A percentile compares a stretch with the other conserved stretches of the same genome.
These are phyloP conservation scores for Ascaphus truei DNA, from an alignment of 2,113 vertebrate genomes.

Conservation along the genomic window DNA sequence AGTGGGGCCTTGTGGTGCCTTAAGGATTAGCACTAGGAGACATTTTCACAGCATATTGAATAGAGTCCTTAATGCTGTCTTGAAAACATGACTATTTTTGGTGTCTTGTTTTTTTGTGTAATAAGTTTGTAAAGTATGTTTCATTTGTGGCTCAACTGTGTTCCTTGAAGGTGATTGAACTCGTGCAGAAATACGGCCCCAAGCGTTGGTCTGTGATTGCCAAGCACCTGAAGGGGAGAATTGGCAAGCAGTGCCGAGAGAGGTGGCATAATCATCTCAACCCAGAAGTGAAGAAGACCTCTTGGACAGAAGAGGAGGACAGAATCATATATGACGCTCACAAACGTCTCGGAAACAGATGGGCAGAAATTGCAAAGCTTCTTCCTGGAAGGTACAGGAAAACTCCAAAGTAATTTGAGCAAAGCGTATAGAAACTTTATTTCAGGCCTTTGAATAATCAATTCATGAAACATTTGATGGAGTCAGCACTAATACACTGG, in stretches of 20 bases:
- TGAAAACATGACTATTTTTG: too few relatives aligned
- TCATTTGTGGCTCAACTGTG: too few relatives aligned
- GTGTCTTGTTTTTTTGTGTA: neutral
- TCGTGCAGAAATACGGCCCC: constrained; percentile 97
- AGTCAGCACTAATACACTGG: neutral
- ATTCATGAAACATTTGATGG: neutral
- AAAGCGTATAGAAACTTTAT: neutral
- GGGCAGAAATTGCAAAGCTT: constrained; percentile 98
- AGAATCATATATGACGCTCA: constrained; percentile 98
- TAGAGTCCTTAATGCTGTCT: too few relatives aligned
- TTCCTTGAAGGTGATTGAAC: constrained; percentile 89
- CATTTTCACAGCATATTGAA: too few relatives aligned
- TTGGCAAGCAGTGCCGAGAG: constrained; percentile 97
- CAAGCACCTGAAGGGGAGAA: constrained; percentile 96
- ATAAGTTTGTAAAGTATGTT: neutral
- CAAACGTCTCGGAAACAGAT: constrained; percentile 97
- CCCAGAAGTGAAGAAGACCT: constrained; percentile 99
- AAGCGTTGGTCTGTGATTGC: constrained; percentile 98
- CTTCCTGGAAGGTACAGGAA: constrained; percentile 88
- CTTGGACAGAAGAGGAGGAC: constrained; percentile 98
- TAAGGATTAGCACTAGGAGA: too few relatives aligned
- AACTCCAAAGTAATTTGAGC: neutral
- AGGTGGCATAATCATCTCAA: constrained; percentile 99
- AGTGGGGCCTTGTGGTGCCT: too few relatives aligned
- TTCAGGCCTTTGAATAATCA: neutral